Base-by-base conservation (phyloP, 1,140 invertebrate species). In the Drosophila arizonae region DNA sequence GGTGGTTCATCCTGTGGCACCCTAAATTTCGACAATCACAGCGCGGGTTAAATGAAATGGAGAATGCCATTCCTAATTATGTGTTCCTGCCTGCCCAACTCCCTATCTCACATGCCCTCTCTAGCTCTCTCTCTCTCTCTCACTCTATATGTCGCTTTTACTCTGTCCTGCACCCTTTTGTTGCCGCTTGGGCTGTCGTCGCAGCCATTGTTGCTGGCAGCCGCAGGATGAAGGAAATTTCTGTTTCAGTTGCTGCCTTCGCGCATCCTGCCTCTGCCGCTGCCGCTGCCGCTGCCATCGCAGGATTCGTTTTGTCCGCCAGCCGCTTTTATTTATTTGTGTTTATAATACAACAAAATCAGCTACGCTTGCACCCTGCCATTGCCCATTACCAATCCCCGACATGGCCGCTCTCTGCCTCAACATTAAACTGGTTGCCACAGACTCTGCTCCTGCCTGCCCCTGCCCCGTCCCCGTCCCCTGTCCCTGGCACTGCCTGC, bases 261-360 rank as follows among this genome's bases (percentile, higher is more conserved):
- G 69, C 76, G 66, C 76, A 78, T 87, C 79, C 84, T 88, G 77
- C 73, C 64, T 21, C 21, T 21, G 21, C 21, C 21, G 21, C 21
- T 21, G 21, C 21, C 21, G 21, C 84, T 88, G 77, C 61, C 63
- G n/a, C 73, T 61, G 77, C 81, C 79, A 75, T 66, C 66, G 63
- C 72, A 69, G 71, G 64, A 72, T 60, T 55, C 68, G 36, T 57
- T 56, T 66, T 66, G 50, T 48, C 70, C 46, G 54, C 36, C 70
- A 69, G 64, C 68, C 63, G 67, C 76, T 79, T 88, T 89, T 90
- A 88, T 90, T 88, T 90, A 89, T 89, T 89, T 89, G 81, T 89
- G 85, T 89, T 89, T 89, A 89, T 90, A 89, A 89, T 89, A 89
- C 87, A 90, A 90, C 87, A 90, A 90, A 90, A 90, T 90, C 87